Conservation (phyloP, 2,797 vertebrate species). For the Ambastaia sidthimunki region DNA sequence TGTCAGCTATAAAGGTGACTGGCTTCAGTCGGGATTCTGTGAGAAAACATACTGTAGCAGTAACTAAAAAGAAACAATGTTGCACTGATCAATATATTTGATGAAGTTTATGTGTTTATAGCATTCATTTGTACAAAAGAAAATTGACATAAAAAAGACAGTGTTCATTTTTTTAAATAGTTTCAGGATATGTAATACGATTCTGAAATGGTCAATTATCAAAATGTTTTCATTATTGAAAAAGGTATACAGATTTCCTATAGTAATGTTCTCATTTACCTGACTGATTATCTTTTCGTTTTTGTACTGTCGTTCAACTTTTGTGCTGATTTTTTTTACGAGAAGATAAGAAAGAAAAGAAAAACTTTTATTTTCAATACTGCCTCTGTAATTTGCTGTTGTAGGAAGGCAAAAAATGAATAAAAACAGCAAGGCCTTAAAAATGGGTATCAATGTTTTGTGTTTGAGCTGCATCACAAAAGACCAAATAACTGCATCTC, state of each 20-base stretch:
- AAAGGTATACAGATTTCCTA: conserved; percentile 82
- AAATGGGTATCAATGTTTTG: conserved; percentile 84
- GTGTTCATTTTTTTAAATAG: conserved; percentile 88
- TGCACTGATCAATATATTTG: conserved; percentile 99
- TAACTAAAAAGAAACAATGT: conserved; percentile 89
- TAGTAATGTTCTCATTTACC: conserved; percentile 71
- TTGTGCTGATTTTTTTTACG: conserved; percentile 89
- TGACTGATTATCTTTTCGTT: conserved; percentile 88
- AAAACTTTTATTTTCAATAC: conserved; percentile 98
- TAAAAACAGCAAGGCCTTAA: conserved; percentile 93
- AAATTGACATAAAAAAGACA: conserved; percentile 73
- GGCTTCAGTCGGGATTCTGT: conserved; percentile 71
- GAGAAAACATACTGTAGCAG: conserved; percentile 95
- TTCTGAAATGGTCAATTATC: conserved; percentile 93
- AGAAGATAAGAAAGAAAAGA: conserved; percentile 77
- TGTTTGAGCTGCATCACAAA: conserved; percentile 69
- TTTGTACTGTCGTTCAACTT: conserved; percentile 93
- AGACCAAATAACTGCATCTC: too few relatives aligned
- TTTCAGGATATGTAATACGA: conserved; percentile 95
- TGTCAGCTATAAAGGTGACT: conserved; percentile 60
- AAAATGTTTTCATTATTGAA: conserved; percentile 94
- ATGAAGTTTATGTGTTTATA: conserved; percentile 95
- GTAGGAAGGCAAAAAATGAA: conserved; percentile 66
- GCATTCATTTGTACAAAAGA: conserved; percentile 88
- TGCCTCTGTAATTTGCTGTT: conserved; percentile 99